These are phyloP conservation scores for Tortricodes alternella DNA, from an alignment of 2,888 invertebrate species.

Conservation along the genomic window DNA sequence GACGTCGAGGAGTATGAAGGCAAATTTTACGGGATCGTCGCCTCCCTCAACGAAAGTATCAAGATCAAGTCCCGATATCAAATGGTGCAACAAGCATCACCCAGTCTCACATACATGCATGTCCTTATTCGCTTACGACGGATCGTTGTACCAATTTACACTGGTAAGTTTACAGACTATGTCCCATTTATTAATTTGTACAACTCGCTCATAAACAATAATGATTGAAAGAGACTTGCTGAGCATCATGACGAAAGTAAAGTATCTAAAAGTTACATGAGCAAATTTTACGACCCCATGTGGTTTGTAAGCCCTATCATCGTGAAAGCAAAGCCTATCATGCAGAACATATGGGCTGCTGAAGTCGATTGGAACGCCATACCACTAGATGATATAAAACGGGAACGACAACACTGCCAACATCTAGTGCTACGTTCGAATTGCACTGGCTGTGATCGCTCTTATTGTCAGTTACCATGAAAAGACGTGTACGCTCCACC, in stretches of 20 bases:
- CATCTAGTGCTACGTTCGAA: no score
- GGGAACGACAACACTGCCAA: no score
- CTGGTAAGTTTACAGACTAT: slow-evolving; percentile 30
- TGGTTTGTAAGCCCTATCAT: slow-evolving; percentile 29
- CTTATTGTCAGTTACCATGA: no score
- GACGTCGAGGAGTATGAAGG: background rate
- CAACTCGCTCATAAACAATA: slow-evolving; percentile 14
- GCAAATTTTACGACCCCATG: slow-evolving; percentile 34
- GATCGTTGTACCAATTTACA: slow-evolving; percentile 17
- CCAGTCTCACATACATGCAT: background rate
- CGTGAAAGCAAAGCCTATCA: slow-evolving; percentile 27
- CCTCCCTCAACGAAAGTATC: background rate
- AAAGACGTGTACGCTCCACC: no score
- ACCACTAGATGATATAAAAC: background rate
- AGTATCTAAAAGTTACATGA: slow-evolving; percentile 32
- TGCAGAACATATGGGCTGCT: slow-evolving; percentile 27
- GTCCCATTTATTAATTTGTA: slow-evolving; percentile 30
- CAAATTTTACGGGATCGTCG: background rate
- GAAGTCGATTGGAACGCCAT: background rate
- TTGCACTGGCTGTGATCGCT: no score
- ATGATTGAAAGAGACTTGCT: slow-evolving; percentile 17
- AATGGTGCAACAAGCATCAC: no score
- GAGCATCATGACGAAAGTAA: slow-evolving; percentile 2
- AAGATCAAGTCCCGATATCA: background rate
- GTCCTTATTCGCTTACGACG: background rate